Conservation (phyloP, 2,113 vertebrate genomes). For the Ancistrus triradiatus region DNA sequence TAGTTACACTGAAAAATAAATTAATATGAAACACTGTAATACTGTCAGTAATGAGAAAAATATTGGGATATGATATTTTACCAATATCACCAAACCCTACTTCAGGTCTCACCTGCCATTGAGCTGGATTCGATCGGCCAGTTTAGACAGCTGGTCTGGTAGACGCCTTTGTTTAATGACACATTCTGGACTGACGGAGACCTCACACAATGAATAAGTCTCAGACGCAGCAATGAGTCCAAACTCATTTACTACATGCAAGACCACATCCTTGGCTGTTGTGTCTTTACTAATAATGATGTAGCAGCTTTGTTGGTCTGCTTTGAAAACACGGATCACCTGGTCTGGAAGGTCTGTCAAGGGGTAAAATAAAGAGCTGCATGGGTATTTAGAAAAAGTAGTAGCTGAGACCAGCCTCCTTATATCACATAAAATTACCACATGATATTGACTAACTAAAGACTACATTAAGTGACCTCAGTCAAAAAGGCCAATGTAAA, state of each 20-base stretch:
- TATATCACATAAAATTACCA: too few relatives aligned
- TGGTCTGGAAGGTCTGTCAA: conserved; percentile 90
- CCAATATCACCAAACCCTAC: too few relatives aligned
- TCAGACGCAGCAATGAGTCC: conserved; percentile 76
- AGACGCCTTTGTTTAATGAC: conserved; percentile 92
- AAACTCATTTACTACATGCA: conserved; percentile 85
- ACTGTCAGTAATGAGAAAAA: too few relatives aligned
- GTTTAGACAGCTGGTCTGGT: conserved; percentile 90
- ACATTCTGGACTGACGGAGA: conserved; percentile 89
- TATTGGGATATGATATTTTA: too few relatives aligned
- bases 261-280: conserved; percentile 93
- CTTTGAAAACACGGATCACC: conserved; percentile 93
- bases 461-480: too few relatives aligned
- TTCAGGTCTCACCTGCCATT: conserved; percentile 79
- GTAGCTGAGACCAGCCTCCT: too few relatives aligned
- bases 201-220: conserved; percentile 90
- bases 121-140: conserved; percentile 95
- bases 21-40: too few relatives aligned
- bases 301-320: conserved; percentile 96
- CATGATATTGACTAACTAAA: too few relatives aligned
- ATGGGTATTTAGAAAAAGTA: background rate
- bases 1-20: too few relatives aligned
- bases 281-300: conserved; percentile 97
- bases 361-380: background rate
- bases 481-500: too few relatives aligned